Base-by-base conservation (phyloP, 2,888 invertebrate species). In the Autographa pulchrina region DNA sequence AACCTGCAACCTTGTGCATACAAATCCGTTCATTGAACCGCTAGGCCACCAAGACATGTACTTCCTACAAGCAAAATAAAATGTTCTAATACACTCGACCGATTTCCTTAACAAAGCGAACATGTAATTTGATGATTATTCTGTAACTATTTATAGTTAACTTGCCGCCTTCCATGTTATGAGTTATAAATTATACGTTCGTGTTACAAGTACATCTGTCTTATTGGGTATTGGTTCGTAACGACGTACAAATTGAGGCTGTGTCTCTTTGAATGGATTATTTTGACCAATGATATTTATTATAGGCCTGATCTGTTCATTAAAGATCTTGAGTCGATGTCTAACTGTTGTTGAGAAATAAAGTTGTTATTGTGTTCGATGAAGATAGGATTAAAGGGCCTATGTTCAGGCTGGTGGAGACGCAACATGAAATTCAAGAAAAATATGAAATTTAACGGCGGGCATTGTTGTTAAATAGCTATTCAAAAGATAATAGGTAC, bases 111-210 rank as follows among this genome's bases (percentile, higher is more conserved):
- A 87, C 77, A 85, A 83, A 85, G 72, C 77, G 71, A 85, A 82
- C 88, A 70, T 89, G 85, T 91, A 91, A 92, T 92, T 92, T 90
- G 84, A 85, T 91, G 86, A 92, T 91, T 90, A 86, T 88, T 88
- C 84, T 85, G 84, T 90, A 89, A 86, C 84, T 88, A 88, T 88
- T 90, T 90, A 85, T 69, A 68, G 62, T 65, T 86, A 83, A 61
- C 84, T 62, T 63, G 81, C 85, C 87, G 86, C 83, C 69, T 71
- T 75, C 72, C 73, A 72, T 83, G 80, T 86, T 89, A 89, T 81
- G 83, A 85, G 83, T 84, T 83, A 83, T 81, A 92, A 92, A 92
- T 92, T 92, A 92, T 79, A 91, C 68, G 88, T 89, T 86, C 63
- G 71, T 73, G 75, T 71, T 68, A 31, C 74, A 20, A 20, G 81